phyloP scores from a whole-genome alignment of 2,113 vertebrate genomes.

The Leucosticte australis region DNA sequence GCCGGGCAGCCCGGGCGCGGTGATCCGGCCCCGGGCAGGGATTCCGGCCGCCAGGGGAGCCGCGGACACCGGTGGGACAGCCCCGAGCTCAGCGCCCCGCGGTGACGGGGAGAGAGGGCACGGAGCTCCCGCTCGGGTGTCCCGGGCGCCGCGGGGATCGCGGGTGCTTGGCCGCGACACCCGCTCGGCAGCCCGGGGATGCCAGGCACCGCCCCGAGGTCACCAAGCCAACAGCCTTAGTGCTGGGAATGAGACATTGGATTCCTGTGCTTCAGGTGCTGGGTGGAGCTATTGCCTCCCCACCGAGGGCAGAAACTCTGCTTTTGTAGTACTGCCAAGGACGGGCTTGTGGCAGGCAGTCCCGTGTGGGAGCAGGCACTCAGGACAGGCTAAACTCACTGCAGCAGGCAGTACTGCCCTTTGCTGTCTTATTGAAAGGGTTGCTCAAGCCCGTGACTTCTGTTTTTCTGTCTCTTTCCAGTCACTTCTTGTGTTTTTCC shows the following conservation, averaged over 20 bases:
- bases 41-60: not conserved
- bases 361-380: rapidly evolving
- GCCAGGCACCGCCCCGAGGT: not conserved
- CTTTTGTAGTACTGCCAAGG: rapidly evolving
- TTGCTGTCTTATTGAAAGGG: rapidly evolving
- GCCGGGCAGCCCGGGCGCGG: not conserved
- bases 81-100: not conserved
- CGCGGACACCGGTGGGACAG: not conserved
- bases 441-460: not conserved
- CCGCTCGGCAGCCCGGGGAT: not conserved
- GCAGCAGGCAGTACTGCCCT: not conserved
- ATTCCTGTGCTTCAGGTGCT: not conserved
- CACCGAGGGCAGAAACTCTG: rapidly evolving
- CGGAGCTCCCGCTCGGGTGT: not conserved
- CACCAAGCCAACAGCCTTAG: rapidly evolving
- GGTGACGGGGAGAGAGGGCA: not conserved
- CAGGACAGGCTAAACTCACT: no score
- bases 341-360: not conserved
- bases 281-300: not conserved
- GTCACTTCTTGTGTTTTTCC: not conserved
- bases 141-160: no score
- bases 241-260: rapidly evolving
- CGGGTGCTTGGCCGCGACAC: no score
- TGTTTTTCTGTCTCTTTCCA: not conserved
- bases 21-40: no score